A percentile compares a stretch with the other conserved stretches of the same genome.
phyloP scores from a whole-genome alignment of 37 sponge, comb jelly and placozoan species.

The Theonella swinhoei region DNA sequence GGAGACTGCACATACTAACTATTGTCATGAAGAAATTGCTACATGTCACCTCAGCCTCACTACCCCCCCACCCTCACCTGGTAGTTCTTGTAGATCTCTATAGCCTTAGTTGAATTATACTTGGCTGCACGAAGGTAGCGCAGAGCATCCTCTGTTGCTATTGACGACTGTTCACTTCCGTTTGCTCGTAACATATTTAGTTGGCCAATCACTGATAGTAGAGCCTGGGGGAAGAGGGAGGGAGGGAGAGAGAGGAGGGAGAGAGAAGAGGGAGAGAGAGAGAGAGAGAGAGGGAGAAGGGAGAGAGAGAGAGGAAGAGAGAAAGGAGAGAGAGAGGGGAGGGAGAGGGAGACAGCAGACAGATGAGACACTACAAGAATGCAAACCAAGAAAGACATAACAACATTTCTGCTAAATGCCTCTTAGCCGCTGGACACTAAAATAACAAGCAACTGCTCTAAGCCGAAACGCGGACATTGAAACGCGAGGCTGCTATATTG shows the following conservation, averaged over 20 bases:
- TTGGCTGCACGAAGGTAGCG: conserved; percentile 43
- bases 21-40: too few species aligned
- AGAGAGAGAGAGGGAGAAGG: conserved; percentile 1
- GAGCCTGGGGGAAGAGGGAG: too few species aligned
- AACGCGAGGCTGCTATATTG: too few species aligned
- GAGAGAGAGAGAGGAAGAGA: not conserved
- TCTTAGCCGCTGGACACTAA: too few species aligned
- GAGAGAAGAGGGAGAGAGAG: not conserved
- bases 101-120: conserved; percentile 29
- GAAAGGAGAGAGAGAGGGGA: not conserved
- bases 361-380: not conserved
- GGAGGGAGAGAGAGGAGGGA: too few species aligned
- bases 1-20: too few species aligned
- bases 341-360: not conserved
- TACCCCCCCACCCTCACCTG: conserved; percentile 49
- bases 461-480: too few species aligned
- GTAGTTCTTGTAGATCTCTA: conserved; percentile 58
- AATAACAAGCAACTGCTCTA: too few species aligned
- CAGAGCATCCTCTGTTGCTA: conserved; percentile 25
- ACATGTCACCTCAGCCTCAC: too few species aligned
- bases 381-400: too few species aligned
- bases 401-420: too few species aligned
- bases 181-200: conserved; percentile 30
- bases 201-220: too few species aligned
- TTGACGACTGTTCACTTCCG: not conserved